phyloP scores from a whole-genome alignment of 1,140 invertebrate species.

The Onthophagus taurus region DNA sequence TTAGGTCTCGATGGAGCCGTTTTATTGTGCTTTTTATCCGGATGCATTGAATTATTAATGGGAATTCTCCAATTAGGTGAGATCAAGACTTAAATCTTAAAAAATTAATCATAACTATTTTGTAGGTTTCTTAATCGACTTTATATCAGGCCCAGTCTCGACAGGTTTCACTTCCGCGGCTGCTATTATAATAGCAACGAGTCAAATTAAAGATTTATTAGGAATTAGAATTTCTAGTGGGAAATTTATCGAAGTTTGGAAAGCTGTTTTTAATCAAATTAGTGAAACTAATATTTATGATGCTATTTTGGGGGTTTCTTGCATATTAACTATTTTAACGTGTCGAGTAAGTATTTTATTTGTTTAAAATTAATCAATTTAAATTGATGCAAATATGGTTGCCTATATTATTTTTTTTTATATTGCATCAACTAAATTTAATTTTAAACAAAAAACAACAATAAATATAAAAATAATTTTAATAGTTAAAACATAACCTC shows the following conservation, averaged over 20 bases:
- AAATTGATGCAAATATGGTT: background rate
- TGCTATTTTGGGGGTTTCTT: conserved; percentile 50
- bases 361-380: too few relatives aligned
- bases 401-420: background rate
- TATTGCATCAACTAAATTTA: background rate
- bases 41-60: conserved; percentile 64
- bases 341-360: conserved; percentile 48
- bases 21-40: conserved; percentile 64
- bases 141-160: conserved; percentile 84
- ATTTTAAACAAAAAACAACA: background rate
- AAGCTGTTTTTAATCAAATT: conserved; percentile 41
- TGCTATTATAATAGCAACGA: conserved; percentile 78
- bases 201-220: conserved; percentile 76
- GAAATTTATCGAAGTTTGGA: conserved; percentile 46
- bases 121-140: conserved; percentile 82
- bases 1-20: conserved; percentile 65
- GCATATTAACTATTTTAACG: conserved; percentile 53
- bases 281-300: conserved; percentile 47
- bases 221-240: conserved; percentile 56
- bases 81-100: conserved; percentile 13
- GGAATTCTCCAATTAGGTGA: conserved; percentile 64
- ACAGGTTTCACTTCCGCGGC: conserved; percentile 87
- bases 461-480: background rate
- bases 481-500: background rate
- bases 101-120: conserved; percentile 7